These are phyloP conservation scores for Machimus atricapillus DNA, from an alignment of 2,888 invertebrate species.

Conservation along the genomic window DNA sequence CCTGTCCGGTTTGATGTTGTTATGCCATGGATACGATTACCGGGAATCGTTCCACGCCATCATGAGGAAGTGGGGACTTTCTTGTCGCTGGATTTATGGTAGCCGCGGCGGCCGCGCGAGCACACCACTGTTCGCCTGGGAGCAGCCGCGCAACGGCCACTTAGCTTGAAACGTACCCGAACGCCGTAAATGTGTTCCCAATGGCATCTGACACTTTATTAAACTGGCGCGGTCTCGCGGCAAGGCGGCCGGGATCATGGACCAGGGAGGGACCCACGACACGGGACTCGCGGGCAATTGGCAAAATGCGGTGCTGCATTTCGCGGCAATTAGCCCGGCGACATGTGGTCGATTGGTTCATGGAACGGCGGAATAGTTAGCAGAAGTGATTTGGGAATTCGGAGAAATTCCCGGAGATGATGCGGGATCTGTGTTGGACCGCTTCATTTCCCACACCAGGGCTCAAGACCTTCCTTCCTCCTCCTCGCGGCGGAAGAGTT, in stretches of 20 bases:
- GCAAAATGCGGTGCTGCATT: not conserved
- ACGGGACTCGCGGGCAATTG: not conserved
- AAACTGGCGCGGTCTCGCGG: not conserved
- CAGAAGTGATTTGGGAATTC: not conserved
- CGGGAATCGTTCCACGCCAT: conserved; percentile 26
- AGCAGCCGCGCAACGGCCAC: conserved; percentile 4
- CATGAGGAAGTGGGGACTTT: conserved; percentile 37
- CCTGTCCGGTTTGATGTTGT: conserved; percentile 39
- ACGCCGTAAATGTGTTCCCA: conserved; percentile 20
- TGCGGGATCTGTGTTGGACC: not conserved
- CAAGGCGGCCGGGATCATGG: not conserved
- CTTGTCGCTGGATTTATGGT: conserved; percentile 34
- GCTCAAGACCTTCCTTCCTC: not conserved
- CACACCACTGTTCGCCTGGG: not conserved
- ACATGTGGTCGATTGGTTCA: conserved; percentile 9
- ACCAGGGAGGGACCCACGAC: not conserved
- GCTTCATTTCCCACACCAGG: not conserved
- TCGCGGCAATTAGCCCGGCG: conserved; percentile 2
- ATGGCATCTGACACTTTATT: conserved; percentile 26
- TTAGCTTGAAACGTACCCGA: conserved; percentile 25
- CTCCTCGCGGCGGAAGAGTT: not conserved
- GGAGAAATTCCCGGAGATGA: not conserved
- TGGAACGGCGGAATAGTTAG: not conserved
- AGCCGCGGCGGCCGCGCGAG: not conserved
- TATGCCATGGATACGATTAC: conserved; percentile 36